phyloP scores from a whole-genome alignment of 2,888 invertebrate species.

The Zygogramma bicolorata region DNA sequence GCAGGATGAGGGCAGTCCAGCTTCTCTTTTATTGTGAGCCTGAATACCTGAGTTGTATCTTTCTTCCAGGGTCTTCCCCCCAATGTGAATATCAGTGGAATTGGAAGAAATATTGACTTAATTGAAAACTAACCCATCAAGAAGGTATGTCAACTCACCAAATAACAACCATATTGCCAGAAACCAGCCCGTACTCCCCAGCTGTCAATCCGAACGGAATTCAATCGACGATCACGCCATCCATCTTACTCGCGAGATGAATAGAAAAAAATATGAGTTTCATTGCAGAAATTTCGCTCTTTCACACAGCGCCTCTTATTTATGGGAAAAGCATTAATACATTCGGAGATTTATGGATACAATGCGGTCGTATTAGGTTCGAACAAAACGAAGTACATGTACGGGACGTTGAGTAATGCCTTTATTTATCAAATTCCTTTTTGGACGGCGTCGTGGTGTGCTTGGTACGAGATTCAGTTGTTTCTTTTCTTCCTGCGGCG shows the following conservation, averaged over 20 bases:
- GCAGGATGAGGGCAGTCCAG: too few species aligned
- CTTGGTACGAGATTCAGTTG: neutral
- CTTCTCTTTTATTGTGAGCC: too few species aligned
- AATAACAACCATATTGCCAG: neutral
- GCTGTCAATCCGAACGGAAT: constrained; percentile 23
- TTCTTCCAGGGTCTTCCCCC: too few species aligned
- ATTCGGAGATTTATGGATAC: constrained; percentile 35
- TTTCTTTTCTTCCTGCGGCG: neutral
- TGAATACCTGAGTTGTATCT: too few species aligned
- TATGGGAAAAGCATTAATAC: constrained; percentile 34
- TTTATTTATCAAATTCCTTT: constrained; percentile 40
- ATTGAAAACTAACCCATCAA: neutral
- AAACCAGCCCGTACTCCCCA: neutral
- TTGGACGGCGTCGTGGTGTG: neutral
- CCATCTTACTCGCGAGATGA: constrained; percentile 24
- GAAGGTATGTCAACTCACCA: too few species aligned
- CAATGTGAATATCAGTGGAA: too few species aligned
- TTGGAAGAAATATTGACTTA: too few species aligned
- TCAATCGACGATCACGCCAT: constrained; percentile 27
- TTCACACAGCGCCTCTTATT: constrained; percentile 19
- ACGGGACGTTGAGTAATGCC: constrained; percentile 37
- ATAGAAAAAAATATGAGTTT: constrained; percentile 20
- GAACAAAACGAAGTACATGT: constrained; percentile 38
- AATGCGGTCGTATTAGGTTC: constrained; percentile 36
- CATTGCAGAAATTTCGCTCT: constrained; percentile 11